A percentile compares a stretch with the other conserved stretches of the same genome.
Conservation (phyloP, 2,888 invertebrate genomes). For the Cephus spinipes region DNA sequence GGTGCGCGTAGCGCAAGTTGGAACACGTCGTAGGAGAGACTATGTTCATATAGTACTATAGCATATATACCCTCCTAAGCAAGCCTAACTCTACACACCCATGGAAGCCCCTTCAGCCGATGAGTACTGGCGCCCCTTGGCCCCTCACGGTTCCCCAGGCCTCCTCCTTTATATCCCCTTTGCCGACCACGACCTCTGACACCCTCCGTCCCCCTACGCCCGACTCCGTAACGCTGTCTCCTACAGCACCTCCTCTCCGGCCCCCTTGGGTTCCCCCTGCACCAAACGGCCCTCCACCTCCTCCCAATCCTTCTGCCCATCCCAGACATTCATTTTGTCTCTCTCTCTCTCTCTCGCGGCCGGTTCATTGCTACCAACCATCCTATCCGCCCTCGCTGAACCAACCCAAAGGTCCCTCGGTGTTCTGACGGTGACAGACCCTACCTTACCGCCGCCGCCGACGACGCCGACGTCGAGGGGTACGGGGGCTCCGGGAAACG, state of each 20-base stretch:
- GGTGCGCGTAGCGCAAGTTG: conserved; percentile 8
- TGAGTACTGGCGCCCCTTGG: conserved; percentile 53
- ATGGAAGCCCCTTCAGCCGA: conserved; percentile 58
- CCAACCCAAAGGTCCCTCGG: conserved; percentile 67
- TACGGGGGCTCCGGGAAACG: conserved; percentile 61
- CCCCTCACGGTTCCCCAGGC: conserved; percentile 25
- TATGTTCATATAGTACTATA: conserved; percentile 1
- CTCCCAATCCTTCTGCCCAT: conserved; percentile 58
- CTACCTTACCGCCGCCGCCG: conserved; percentile 55
- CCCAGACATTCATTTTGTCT: conserved; percentile 66
- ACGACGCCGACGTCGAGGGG: conserved; percentile 44
- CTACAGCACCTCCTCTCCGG: conserved; percentile 15
- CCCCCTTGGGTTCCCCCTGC: conserved; percentile 57
- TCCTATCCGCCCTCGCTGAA: conserved; percentile 69
- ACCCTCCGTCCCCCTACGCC: conserved; percentile 27
- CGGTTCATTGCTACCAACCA: conserved; percentile 54
- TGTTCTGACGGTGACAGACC: conserved; percentile 67
- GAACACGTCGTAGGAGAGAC: conserved; percentile 6
- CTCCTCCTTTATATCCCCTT: conserved; percentile 2
- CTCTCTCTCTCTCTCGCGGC: conserved; percentile 63
- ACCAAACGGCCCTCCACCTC: conserved; percentile 67
- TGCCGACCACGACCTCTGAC: conserved; percentile 12
- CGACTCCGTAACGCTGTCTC: conserved; percentile 24
- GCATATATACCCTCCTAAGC: conserved; percentile 41
- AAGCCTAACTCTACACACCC: conserved; percentile 49